These are phyloP conservation scores for Periplaneta americana DNA, from an alignment of 1,140 invertebrate species.

Conservation along the genomic window DNA sequence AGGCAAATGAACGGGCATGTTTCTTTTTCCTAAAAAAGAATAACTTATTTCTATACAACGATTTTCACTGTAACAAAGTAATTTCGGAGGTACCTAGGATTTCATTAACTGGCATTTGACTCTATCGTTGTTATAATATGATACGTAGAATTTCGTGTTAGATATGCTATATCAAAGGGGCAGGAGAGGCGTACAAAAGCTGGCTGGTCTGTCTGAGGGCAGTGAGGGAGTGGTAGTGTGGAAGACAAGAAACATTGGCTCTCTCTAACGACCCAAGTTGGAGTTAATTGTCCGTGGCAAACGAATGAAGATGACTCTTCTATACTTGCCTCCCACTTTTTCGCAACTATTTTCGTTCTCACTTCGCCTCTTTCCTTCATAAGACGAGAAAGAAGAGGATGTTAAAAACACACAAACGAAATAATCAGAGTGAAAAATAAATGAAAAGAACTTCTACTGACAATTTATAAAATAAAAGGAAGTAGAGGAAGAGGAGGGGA, in stretches of 20 bases:
- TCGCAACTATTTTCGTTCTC: background rate
- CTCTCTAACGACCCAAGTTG: background rate
- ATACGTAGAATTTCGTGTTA: too few relatives aligned
- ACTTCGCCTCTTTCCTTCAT: background rate
- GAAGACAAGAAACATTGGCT: background rate
- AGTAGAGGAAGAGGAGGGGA: too few relatives aligned
- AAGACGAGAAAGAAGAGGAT: background rate
- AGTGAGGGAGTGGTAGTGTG: background rate
- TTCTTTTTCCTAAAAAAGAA: too few relatives aligned
- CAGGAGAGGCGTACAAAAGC: too few relatives aligned
- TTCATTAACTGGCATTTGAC: too few relatives aligned
- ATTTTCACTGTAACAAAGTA: too few relatives aligned
- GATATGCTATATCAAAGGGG: too few relatives aligned
- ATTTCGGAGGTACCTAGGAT: too few relatives aligned
- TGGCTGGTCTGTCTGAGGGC: too few relatives aligned
- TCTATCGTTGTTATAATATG: too few relatives aligned
- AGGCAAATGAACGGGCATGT: too few relatives aligned
- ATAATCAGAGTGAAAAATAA: background rate
- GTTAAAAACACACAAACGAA: background rate
- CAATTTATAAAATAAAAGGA: background rate
- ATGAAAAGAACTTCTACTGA: background rate
- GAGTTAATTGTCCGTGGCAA: background rate
- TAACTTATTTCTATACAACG: too few relatives aligned
- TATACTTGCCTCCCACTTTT: background rate
- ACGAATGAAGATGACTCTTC: background rate